These are phyloP conservation scores for Oxygymnocypris stewartii DNA, from an alignment of 2,113 vertebrate species.

Conservation along the genomic window DNA sequence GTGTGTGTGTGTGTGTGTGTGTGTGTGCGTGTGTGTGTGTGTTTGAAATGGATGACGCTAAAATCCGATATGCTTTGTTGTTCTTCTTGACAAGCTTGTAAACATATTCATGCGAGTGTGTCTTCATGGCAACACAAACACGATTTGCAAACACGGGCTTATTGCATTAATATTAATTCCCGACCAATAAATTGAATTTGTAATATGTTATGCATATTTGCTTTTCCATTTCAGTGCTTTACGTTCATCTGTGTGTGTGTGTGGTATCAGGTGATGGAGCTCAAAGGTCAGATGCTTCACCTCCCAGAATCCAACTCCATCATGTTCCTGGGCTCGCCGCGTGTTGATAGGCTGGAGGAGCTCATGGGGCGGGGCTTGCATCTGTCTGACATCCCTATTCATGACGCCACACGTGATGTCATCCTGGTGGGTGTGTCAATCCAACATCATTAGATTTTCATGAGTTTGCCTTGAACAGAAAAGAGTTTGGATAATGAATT, in stretches of 20 bases:
- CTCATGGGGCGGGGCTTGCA: constrained; percentile 95
- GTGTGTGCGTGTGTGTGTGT: neutral
- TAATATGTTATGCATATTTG: neutral
- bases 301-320: constrained; percentile 91
- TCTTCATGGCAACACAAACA: neutral
- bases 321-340: constrained; percentile 95
- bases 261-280: constrained; percentile 89
- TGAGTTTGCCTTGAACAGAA: neutral
- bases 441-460: neutral
- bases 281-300: constrained; percentile 99
- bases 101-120: neutral
- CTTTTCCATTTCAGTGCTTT: constrained; percentile 8
- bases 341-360: constrained; percentile 97
- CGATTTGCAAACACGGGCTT: too few relatives aligned
- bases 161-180: constrained; percentile 17
- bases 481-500: neutral
- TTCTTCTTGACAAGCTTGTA: constrained; percentile 16
- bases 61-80: neutral
- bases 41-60: neutral
- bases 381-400: constrained; percentile 96
- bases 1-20: neutral
- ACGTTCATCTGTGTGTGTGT: constrained; percentile 46
- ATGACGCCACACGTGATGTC: constrained; percentile 95
- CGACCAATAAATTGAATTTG: constrained; percentile 1
- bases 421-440: constrained; percentile 80